These are phyloP conservation scores for Epizoanthus fatuus DNA, from an alignment of 92 coral and sea anemone genomes.

Conservation along the genomic window DNA sequence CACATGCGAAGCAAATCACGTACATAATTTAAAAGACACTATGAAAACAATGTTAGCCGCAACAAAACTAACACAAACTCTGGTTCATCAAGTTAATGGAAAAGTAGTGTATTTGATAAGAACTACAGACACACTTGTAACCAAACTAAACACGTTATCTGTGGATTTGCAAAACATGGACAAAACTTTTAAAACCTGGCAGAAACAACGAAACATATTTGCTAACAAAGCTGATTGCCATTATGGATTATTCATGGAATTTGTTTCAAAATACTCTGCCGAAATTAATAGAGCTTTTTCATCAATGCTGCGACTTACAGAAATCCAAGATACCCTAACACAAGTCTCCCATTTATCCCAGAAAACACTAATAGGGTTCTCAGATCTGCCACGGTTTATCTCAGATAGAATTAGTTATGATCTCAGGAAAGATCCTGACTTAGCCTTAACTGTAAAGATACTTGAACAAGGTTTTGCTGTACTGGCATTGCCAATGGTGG, in stretches of 20 bases:
- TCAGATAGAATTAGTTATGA: not conserved
- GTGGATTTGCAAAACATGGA: not conserved
- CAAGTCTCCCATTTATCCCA: constrained; percentile 13
- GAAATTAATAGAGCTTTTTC: constrained; percentile 53
- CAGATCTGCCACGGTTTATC: constrained; percentile 37
- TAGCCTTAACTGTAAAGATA: constrained; percentile 1
- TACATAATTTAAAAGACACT: not conserved
- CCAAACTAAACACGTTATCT: constrained; percentile 29
- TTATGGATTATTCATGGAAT: constrained; percentile 7
- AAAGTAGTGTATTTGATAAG: constrained; percentile 20
- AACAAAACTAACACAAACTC: not conserved
- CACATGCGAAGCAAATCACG: constrained; percentile 50
- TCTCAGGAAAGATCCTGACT: not conserved
- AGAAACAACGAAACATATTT: not conserved
- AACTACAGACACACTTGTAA: constrained; percentile 29
- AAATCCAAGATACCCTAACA: constrained; percentile 40
- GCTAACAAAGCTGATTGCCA: constrained; percentile 19
- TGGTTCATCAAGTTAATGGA: constrained; percentile 12
- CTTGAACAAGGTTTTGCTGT: constrained; percentile 48
- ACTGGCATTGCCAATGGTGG: constrained; percentile 48
- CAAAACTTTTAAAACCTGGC: constrained; percentile 33
- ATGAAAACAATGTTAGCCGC: not conserved
- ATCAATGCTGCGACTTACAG: constrained; percentile 18
- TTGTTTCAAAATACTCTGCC: constrained; percentile 50
- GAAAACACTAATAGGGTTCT: constrained; percentile 8